These are phyloP conservation scores for Koerneria pararmatus DNA, from an alignment of 2,888 invertebrate genomes.

Conservation along the genomic window DNA sequence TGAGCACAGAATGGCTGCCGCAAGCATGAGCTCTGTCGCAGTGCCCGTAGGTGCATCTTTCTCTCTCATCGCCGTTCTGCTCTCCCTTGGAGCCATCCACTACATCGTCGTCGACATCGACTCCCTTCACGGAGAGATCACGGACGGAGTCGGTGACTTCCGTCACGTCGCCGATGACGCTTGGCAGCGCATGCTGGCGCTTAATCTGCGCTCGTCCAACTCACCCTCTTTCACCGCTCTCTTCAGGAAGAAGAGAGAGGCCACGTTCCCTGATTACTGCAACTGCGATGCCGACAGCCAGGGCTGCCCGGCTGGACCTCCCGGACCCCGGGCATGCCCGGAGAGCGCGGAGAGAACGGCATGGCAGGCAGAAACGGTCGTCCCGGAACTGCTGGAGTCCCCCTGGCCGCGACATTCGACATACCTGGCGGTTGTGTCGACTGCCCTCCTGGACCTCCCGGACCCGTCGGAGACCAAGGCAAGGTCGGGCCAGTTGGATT, in stretches of 20 bases:
- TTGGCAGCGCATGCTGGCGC: conserved; percentile 1
- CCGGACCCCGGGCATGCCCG: conserved; percentile 16
- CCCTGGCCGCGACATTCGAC: conserved; percentile 15
- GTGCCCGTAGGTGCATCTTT: background rate
- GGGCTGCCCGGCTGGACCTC: conserved; percentile 4
- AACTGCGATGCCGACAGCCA: conserved; percentile 12
- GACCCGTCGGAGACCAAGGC: background rate
- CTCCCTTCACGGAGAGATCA: conserved; percentile 16
- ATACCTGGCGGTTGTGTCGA: conserved; percentile 20
- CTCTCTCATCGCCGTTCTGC: background rate
- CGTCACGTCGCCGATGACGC: conserved; percentile 8
- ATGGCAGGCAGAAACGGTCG: conserved; percentile 8
- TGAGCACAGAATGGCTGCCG: too few species aligned
- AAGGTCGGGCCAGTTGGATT: background rate
- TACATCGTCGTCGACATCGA: conserved; percentile 4
- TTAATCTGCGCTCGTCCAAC: background rate
- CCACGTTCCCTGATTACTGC: conserved; percentile 3
- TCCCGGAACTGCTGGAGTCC: conserved; percentile 14
- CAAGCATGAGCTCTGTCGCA: conserved; percentile 4
- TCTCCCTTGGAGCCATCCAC: conserved; percentile 6
- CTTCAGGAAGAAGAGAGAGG: background rate
- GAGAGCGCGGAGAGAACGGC: background rate
- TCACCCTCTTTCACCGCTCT: background rate
- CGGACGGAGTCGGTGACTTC: background rate
- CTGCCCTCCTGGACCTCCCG: conserved; percentile 20